Conservation (phyloP, 2,888 invertebrate species). For the Labia minor region DNA sequence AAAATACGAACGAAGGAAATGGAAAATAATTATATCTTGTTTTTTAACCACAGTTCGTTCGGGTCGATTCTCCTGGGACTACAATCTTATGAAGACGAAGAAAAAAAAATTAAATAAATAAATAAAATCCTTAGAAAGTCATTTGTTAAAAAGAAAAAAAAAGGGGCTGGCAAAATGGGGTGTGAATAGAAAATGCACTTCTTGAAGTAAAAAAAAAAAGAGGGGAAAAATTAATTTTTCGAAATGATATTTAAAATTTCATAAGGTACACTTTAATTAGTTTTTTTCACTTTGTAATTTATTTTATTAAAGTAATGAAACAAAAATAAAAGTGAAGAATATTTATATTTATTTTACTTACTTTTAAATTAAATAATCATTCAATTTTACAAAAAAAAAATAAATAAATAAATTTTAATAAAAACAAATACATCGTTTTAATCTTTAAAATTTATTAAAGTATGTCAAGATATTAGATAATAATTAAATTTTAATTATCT, state of each 20-base stretch:
- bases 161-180: background rate
- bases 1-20: too few species aligned
- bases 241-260: background rate
- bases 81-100: background rate
- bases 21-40: slow-evolving; percentile 1
- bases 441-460: too few species aligned
- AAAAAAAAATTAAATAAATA: slow-evolving; percentile 1
- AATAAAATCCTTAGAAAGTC: background rate
- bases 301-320: too few species aligned
- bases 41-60: background rate
- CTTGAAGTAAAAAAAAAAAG: background rate
- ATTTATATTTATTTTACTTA: too few species aligned
- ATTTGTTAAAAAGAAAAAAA: background rate
- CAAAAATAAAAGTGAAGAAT: too few species aligned
- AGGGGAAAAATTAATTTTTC: background rate
- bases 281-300: background rate
- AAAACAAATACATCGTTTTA: too few species aligned
- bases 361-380: too few species aligned
- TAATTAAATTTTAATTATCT: too few species aligned
- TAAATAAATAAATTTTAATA: too few species aligned
- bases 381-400: too few species aligned
- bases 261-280: background rate
- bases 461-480: too few species aligned
- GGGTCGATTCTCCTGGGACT: background rate
- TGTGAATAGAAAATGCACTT: slow-evolving; percentile 1